Evolutionary conservation across 2,797 vertebrate genomes (phyloP).

Genomic region (Poecilia picta): DNA sequence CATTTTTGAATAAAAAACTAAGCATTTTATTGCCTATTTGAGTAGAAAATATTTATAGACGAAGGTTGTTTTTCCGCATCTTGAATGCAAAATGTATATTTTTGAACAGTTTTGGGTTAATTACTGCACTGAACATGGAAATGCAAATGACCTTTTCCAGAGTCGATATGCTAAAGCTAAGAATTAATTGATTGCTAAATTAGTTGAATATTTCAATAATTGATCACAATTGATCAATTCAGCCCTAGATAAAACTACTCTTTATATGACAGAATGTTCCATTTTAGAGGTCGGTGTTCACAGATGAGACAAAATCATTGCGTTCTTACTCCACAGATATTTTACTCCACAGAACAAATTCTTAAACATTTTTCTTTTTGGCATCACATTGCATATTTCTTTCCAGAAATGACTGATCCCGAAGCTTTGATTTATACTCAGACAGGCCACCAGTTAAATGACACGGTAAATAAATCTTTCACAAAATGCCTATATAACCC

Average conservation of each 20-base stretch:
- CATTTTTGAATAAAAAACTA: background rate
- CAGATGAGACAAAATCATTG: conserved; percentile 17
- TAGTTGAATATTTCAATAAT: too few relatives aligned
- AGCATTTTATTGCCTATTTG: too few relatives aligned
- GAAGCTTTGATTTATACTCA: conserved; percentile 13
- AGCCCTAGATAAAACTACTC: background rate
- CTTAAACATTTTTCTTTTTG: background rate
- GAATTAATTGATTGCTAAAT: too few relatives aligned
- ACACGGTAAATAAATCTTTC: conserved; percentile 71
- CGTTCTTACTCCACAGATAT: background rate
- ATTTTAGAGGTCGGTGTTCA: conserved; percentile 11
- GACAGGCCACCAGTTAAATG: conserved; percentile 65
- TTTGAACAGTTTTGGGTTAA: too few relatives aligned
- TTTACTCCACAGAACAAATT: background rate
- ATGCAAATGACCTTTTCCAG: too few relatives aligned
- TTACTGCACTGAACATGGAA: too few relatives aligned
- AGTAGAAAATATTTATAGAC: too few relatives aligned
- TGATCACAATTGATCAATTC: too few relatives aligned
- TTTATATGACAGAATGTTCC: background rate
- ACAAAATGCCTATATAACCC: conserved; percentile 58
- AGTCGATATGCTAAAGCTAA: too few relatives aligned
- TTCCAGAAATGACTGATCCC: conserved; percentile 18
- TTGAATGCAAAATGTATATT: too few relatives aligned
- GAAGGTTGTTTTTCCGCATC: too few relatives aligned
- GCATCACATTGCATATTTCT: conserved; percentile 26